These are phyloP conservation scores for Onychomys leucogaster DNA, from an alignment of 2,797 vertebrate genomes.

Conservation along the genomic window DNA sequence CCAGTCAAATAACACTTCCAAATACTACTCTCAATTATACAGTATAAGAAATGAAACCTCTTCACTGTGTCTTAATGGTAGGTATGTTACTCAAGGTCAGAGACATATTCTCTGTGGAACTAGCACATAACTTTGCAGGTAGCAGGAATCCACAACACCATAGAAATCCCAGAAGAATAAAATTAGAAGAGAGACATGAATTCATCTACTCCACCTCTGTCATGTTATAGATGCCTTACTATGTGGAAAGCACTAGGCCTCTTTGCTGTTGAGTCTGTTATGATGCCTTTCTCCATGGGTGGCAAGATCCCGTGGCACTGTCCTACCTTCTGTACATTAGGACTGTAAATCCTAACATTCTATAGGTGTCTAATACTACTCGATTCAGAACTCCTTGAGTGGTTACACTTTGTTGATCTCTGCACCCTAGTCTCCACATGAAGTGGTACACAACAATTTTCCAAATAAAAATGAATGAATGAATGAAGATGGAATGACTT, in stretches of 20 bases:
- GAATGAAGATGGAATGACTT: neutral
- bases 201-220: neutral
- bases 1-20: neutral
- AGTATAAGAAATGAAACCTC: neutral
- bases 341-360: neutral
- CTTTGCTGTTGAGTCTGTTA: neutral
- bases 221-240: neutral
- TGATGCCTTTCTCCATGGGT: neutral
- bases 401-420: neutral
- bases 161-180: neutral
- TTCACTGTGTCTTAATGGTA: neutral
- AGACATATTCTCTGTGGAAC: neutral
- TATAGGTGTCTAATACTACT: neutral
- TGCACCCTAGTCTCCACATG: neutral
- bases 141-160: neutral
- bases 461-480: neutral
- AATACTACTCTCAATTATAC: neutral
- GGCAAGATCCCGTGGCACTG: neutral
- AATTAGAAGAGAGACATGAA: neutral
- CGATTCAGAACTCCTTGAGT: neutral
- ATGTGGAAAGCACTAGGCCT: neutral
- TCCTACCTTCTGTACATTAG: neutral
- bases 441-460: neutral
- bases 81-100: neutral
- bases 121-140: neutral